Percentiles rank a stretch among this genome's conserved stretches.
phyloP scores from a whole-genome alignment of 2,888 invertebrate species.

The Gastrophysa polygoni region DNA sequence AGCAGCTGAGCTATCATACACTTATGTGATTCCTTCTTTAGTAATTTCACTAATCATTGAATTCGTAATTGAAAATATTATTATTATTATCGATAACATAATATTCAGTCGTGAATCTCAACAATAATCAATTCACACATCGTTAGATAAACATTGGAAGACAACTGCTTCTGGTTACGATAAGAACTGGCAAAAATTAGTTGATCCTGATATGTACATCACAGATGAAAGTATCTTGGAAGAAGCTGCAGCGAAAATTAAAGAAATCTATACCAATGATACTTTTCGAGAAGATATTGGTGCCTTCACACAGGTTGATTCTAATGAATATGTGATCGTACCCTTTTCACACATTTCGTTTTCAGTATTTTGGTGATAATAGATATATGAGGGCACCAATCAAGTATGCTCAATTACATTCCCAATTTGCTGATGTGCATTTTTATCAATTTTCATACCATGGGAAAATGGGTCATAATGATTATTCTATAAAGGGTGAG shows the following conservation, averaged over 20 bases:
- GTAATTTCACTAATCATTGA: no score
- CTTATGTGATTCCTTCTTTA: no score
- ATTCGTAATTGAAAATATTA: no score
- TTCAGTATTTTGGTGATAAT: conserved; percentile 40
- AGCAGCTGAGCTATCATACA: no score
- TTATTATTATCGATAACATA: no score
- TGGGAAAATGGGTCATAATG: conserved; percentile 37
- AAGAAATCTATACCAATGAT: conserved; percentile 4
- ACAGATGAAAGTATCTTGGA: conserved; percentile 13
- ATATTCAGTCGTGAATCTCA: no score
- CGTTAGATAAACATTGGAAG: neutral
- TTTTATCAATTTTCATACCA: conserved; percentile 41
- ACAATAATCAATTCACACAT: no score
- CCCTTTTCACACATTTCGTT: no score
- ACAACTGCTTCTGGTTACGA: conserved; percentile 23
- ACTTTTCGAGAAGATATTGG: conserved; percentile 1
- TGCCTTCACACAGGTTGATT: conserved; percentile 4
- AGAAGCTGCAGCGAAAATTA: conserved; percentile 2
- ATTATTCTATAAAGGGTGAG: conserved; percentile 24
- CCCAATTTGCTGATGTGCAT: conserved; percentile 32
- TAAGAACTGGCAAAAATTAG: conserved; percentile 19
- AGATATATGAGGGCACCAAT: conserved; percentile 36
- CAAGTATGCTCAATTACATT: conserved; percentile 34
- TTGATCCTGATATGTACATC: conserved; percentile 33
- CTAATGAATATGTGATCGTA: no score